A percentile compares a stretch with the other conserved stretches of the same genome.
phyloP scores from a whole-genome alignment of 2,113 vertebrate species.

The Hydrolagus affinis region DNA sequence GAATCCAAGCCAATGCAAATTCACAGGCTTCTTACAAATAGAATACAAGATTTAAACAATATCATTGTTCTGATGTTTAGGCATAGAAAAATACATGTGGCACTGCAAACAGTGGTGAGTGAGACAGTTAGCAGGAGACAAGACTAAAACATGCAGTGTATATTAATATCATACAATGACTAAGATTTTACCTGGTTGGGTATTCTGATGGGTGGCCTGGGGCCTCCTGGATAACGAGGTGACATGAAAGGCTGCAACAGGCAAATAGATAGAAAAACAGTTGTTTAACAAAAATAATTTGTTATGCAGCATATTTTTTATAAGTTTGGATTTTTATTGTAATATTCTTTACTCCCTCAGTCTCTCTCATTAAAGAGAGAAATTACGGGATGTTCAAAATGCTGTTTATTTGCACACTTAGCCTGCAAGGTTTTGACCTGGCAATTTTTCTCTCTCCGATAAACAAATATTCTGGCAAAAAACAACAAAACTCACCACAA shows the following conservation, averaged over 20 bases:
- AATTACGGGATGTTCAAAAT: not conserved
- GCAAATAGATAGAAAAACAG: slow-evolving; percentile 33
- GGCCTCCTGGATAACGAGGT: slow-evolving; percentile 93
- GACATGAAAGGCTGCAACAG: slow-evolving; percentile 89
- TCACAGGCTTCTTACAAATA: no score
- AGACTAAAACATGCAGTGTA: not conserved
- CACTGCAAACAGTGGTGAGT: not conserved
- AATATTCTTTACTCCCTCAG: not conserved
- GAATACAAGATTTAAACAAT: no score
- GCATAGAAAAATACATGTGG: not conserved
- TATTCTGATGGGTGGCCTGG: slow-evolving; percentile 89
- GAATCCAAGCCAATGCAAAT: no score
- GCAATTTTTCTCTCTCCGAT: not conserved
- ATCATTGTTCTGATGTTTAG: not conserved
- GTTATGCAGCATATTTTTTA: not conserved
- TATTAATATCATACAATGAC: not conserved
- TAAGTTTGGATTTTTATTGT: not conserved
- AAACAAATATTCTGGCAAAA: not conserved
- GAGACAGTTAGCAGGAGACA: no score
- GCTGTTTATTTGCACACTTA: not conserved
- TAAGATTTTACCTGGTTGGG: slow-evolving; percentile 78
- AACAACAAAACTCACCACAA: not conserved
- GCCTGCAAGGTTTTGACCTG: not conserved
- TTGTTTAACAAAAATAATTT: not conserved
- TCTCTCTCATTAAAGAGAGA: not conserved